phyloP scores from a whole-genome alignment of 2,888 invertebrate species.

The Lucinisca nassula region DNA sequence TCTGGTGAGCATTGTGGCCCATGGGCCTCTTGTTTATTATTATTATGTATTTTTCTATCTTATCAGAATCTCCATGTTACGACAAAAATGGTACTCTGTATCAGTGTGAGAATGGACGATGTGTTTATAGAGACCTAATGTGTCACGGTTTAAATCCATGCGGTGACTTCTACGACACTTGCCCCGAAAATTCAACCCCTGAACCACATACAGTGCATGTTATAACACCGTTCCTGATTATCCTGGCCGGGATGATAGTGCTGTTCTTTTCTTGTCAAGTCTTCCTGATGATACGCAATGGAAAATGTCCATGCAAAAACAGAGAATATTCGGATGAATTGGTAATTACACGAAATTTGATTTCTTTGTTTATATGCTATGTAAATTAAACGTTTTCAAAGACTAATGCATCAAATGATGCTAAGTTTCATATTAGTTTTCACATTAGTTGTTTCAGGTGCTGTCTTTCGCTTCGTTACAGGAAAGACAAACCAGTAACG shows the following conservation, averaged over 20 bases:
- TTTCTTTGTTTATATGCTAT: too few relatives aligned
- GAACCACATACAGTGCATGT: background rate
- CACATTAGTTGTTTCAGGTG: too few relatives aligned
- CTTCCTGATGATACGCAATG: background rate
- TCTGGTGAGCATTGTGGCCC: too few relatives aligned
- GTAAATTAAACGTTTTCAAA: too few relatives aligned
- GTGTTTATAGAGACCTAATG: background rate
- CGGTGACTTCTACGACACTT: background rate
- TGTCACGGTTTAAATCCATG: background rate
- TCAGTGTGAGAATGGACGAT: background rate
- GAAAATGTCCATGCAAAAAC: background rate
- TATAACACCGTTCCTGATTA: background rate
- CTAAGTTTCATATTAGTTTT: too few relatives aligned
- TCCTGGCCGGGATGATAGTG: background rate
- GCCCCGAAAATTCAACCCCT: background rate
- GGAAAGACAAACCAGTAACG: too few relatives aligned
- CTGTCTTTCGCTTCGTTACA: too few relatives aligned
- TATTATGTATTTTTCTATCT: too few relatives aligned
- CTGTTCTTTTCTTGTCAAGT: conserved; percentile 4
- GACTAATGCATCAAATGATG: too few relatives aligned
- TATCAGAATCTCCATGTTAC: too few relatives aligned
- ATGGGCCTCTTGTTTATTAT: too few relatives aligned
- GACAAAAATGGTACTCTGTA: background rate
- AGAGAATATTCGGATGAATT: background rate
- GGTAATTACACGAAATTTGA: background rate